Percentiles rank a stretch among this genome's conserved stretches.
phyloP scores from a whole-genome alignment of 2,113 vertebrate species.

The Pygoscelis antarcticus region DNA sequence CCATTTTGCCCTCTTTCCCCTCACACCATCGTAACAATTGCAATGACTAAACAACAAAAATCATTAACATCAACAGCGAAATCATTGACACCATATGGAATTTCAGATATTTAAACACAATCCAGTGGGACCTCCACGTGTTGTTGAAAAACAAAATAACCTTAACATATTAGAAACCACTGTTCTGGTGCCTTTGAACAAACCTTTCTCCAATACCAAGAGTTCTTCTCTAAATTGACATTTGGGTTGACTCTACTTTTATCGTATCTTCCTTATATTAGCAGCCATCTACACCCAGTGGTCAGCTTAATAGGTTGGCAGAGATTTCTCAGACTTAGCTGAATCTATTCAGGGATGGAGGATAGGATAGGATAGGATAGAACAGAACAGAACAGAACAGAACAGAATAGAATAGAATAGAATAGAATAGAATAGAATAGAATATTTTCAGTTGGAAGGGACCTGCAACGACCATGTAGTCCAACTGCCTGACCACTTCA shows the following conservation, averaged over 20 bases:
- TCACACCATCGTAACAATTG: not conserved
- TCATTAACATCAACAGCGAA: not conserved
- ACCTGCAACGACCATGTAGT: not conserved
- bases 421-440: no score
- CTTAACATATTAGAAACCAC: not conserved
- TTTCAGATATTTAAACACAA: not conserved
- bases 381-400: not conserved
- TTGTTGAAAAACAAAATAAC: not conserved
- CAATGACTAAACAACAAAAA: not conserved
- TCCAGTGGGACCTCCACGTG: accelerated
- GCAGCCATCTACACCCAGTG: not conserved
- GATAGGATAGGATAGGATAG: not conserved
- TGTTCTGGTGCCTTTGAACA: not conserved
- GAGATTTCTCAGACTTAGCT: not conserved
- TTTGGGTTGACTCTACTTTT: not conserved
- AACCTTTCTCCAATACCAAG: not conserved
- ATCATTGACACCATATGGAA: not conserved
- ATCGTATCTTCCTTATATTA: not conserved
- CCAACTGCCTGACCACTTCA: not conserved
- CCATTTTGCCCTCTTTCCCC: not conserved
- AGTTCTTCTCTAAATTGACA: not conserved
- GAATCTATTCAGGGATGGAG: not conserved
- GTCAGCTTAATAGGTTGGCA: not conserved
- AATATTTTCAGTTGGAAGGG: no score
- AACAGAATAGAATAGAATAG: no score